These are phyloP conservation scores for Lontra canadensis DNA, from an alignment of 2,113 vertebrate species.

Conservation along the genomic window DNA sequence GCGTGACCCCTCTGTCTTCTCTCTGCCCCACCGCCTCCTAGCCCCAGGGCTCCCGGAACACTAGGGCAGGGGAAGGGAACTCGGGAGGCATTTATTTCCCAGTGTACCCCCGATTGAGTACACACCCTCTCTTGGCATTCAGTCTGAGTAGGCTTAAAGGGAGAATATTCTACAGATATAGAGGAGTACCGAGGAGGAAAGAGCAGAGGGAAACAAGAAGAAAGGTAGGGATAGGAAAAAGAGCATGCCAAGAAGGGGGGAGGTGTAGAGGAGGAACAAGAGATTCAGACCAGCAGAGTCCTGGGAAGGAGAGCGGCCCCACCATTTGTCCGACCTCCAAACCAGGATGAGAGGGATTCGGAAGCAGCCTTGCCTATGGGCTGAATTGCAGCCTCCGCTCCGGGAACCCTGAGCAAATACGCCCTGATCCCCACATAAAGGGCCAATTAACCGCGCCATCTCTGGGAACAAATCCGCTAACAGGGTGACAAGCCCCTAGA, in stretches of 20 bases:
- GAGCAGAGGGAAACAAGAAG: neutral
- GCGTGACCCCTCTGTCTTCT: neutral
- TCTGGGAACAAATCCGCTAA: conserved; percentile 82
- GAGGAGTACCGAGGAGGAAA: neutral
- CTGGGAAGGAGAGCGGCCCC: too few species aligned
- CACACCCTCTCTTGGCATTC: neutral
- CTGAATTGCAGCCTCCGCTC: conserved; percentile 47
- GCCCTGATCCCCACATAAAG: conserved; percentile 85
- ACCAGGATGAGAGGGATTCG: conserved; percentile 41
- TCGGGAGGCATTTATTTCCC: neutral
- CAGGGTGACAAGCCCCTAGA: conserved; percentile 81
- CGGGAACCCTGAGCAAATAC: conserved; percentile 84
- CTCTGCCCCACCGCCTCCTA: neutral
- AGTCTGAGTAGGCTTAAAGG: neutral
- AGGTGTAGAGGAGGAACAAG: neutral
- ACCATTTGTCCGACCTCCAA: conserved; percentile 28
- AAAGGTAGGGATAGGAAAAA: neutral
- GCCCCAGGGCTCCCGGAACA: neutral
- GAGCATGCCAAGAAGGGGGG: neutral
- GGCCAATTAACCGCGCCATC: conserved; percentile 83
- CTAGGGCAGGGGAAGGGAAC: neutral
- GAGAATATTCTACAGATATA: neutral
- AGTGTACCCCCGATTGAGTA: neutral
- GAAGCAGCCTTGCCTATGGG: conserved; percentile 23
- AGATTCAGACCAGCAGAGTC: neutral